Conservation (phyloP, 2,888 invertebrate species). For the Philereme vetulata region DNA sequence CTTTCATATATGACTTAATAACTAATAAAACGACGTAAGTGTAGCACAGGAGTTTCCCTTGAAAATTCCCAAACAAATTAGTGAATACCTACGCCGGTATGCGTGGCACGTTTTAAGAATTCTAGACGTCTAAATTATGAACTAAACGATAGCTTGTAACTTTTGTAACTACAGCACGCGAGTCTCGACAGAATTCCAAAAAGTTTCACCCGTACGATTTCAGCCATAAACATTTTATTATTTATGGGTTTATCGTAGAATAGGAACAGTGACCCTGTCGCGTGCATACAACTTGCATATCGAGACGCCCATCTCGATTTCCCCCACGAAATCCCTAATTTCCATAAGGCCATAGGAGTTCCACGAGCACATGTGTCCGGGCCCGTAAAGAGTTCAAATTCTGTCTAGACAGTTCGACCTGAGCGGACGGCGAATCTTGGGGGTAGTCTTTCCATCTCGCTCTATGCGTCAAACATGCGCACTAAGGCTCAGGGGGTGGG, state of each 20-base stretch:
- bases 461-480: slow-evolving; percentile 77
- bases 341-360: slow-evolving; percentile 53
- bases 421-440: slow-evolving; percentile 49
- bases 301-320: slow-evolving; percentile 26
- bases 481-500: slow-evolving; percentile 48
- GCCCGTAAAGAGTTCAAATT: slow-evolving; percentile 77
- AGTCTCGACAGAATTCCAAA: slow-evolving; percentile 25
- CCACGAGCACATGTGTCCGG: slow-evolving; percentile 53
- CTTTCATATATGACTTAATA: not conserved
- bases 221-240: slow-evolving; percentile 16
- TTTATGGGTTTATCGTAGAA: slow-evolving; percentile 23
- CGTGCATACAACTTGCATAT: slow-evolving; percentile 26
- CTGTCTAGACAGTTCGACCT: slow-evolving; percentile 82
- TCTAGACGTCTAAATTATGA: slow-evolving; percentile 29
- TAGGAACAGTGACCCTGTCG: slow-evolving; percentile 28
- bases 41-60: not conserved
- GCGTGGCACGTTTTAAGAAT: slow-evolving; percentile 26
- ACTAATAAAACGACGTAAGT: not conserved
- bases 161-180: slow-evolving; percentile 17
- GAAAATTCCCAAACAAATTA: slow-evolving; percentile 17
- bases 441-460: slow-evolving; percentile 55
- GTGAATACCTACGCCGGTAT: slow-evolving; percentile 19
- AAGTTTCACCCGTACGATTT: slow-evolving; percentile 21
- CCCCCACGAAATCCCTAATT: slow-evolving; percentile 48
- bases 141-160: slow-evolving; percentile 23